Conservation (phyloP, 2,113 vertebrate genomes). For the Eretmochelys imbricata region DNA sequence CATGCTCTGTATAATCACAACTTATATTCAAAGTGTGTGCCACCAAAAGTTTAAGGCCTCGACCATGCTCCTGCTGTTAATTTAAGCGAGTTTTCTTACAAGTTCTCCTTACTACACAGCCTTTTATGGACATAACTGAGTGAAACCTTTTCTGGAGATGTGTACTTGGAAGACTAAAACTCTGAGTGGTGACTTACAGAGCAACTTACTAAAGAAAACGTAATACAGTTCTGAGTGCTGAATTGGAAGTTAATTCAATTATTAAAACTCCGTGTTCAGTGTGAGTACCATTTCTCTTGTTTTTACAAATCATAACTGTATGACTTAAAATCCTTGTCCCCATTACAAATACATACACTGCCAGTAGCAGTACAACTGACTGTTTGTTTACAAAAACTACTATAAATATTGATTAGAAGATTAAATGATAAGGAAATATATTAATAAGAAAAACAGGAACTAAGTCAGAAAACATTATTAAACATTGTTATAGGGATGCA, state of each 20-base stretch:
- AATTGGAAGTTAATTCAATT: constrained; percentile 51
- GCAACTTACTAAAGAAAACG: constrained; percentile 63
- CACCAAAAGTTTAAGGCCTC: constrained; percentile 69
- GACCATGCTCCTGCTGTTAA: constrained; percentile 55
- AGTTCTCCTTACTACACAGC: constrained; percentile 55
- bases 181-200: constrained; percentile 55
- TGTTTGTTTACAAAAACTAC: constrained; percentile 46
- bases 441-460: constrained; percentile 9
- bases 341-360: constrained; percentile 10
- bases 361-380: constrained; percentile 24
- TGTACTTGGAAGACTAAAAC: constrained; percentile 60
- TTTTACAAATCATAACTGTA: constrained; percentile 51
- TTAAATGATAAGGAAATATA: constrained; percentile 39
- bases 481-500: not conserved
- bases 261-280: constrained; percentile 59
- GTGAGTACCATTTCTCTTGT: constrained; percentile 37
- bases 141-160: constrained; percentile 67
- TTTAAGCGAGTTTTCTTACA: constrained; percentile 60
- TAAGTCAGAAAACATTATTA: constrained; percentile 25
- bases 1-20: constrained; percentile 63
- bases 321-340: constrained; percentile 45
- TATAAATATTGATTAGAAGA: constrained; percentile 44
- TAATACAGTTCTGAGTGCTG: constrained; percentile 4
- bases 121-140: constrained; percentile 65
- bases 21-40: constrained; percentile 55